These are phyloP conservation scores for Nothobranchius kuhntae DNA, from an alignment of 2,113 vertebrate genomes.

Conservation along the genomic window DNA sequence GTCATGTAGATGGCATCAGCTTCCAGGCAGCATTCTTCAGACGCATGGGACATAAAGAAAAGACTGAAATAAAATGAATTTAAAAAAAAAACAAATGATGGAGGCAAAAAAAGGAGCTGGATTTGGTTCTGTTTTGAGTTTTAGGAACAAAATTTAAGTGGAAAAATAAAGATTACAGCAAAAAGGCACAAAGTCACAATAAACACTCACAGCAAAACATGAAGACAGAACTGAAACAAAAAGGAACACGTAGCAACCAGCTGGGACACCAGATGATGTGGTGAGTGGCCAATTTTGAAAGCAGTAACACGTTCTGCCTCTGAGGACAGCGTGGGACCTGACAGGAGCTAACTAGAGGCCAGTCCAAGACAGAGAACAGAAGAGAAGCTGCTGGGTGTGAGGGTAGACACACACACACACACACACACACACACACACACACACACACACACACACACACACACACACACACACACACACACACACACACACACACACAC, in stretches of 20 bases:
- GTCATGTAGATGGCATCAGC: slow-evolving; percentile 27
- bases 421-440: slow-evolving; percentile 13
- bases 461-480: not conserved
- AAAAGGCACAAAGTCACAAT: slow-evolving; percentile 8
- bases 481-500: not conserved
- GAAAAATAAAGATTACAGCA: slow-evolving; percentile 12
- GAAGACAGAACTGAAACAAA: slow-evolving; percentile 14
- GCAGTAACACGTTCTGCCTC: slow-evolving; percentile 37
- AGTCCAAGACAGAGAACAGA: slow-evolving; percentile 20
- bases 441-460: slow-evolving; percentile 9
- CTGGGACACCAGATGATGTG: slow-evolving; percentile 10
- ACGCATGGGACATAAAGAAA: not conserved
- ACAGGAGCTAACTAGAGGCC: slow-evolving; percentile 43
- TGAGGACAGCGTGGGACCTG: slow-evolving; percentile 34
- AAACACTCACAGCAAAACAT: slow-evolving; percentile 13
- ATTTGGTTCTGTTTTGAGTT: slow-evolving; percentile 1
- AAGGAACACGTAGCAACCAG: slow-evolving; percentile 16
- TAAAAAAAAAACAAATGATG: slow-evolving; percentile 56
- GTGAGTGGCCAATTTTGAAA: not conserved
- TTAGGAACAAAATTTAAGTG: slow-evolving; percentile 6
- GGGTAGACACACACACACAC: slow-evolving; percentile 5
- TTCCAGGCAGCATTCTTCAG: slow-evolving; percentile 17
- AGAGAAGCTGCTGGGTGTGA: not conserved
- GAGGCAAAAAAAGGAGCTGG: not conserved
- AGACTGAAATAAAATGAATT: not conserved